phyloP scores from a whole-genome alignment of 2,113 vertebrate genomes.

The Myotis lucifugus region DNA sequence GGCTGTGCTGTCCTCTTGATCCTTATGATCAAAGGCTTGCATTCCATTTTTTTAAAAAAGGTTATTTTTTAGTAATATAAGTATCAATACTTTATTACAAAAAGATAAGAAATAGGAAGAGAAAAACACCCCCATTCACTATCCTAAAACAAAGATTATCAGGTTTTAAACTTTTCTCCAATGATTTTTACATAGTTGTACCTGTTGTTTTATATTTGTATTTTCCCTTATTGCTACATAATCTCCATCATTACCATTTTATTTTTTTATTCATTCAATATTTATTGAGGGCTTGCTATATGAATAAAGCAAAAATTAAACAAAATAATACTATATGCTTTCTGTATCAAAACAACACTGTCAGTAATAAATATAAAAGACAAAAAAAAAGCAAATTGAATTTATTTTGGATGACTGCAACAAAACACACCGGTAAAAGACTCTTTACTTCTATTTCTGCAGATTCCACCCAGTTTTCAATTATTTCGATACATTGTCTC shows the following conservation, averaged over 20 bases:
- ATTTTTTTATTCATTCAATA: slow-evolving; percentile 72
- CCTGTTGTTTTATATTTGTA: background rate
- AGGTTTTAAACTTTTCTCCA: background rate
- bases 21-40: background rate
- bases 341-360: slow-evolving; percentile 73
- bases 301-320: slow-evolving; percentile 60
- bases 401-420: slow-evolving; percentile 76
- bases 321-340: slow-evolving; percentile 71
- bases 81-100: background rate
- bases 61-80: background rate
- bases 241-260: background rate
- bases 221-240: background rate
- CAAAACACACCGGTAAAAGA: slow-evolving; percentile 83
- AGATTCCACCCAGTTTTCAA: slow-evolving; percentile 89
- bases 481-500: slow-evolving; percentile 90
- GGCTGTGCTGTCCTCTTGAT: background rate
- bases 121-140: background rate
- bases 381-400: slow-evolving; percentile 47
- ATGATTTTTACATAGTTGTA: background rate
- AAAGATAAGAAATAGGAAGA: background rate
- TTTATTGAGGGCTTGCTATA: slow-evolving; percentile 75
- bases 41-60: background rate
- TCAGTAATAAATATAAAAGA: slow-evolving; percentile 74
- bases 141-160: background rate
- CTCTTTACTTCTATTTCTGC: slow-evolving; percentile 91